Base-by-base conservation (phyloP, 2,113 vertebrate species). In the Acrocephalus arundinaceus region DNA sequence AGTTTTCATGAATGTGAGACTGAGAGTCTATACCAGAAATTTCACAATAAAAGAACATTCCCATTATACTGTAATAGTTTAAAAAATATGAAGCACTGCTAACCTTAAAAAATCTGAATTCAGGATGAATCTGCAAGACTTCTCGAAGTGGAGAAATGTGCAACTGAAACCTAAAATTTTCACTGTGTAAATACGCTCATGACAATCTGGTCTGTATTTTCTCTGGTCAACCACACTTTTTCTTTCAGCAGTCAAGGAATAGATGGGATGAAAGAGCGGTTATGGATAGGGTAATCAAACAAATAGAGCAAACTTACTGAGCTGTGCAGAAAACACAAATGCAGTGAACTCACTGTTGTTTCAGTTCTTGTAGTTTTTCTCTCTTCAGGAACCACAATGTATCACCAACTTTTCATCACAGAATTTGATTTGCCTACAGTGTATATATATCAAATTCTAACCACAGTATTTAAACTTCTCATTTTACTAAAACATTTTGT, bases 1-100 rank as follows among this genome's bases (percentile, higher is more conserved):
- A 45, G 10, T 57, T 70, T 45, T 3, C 8, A 33, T 73, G 54
- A 77, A 80, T 27, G 6, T 73, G 37, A 65, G 14, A 49, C 3
- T 24, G 14, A 46, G 11, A 27, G 3, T 0, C 0, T 35, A 1
- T 22, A 24, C 18, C 13, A 49, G 46, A 74, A 84, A 78, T 75
- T 58, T 67, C 55, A 67, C 7, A 2, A 46, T 49, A 21, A 80
- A 73, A 85, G 18, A 52, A 35, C 0, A 4, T 31, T 74, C 15
- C 8, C 2, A 4, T 51, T 51, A 51, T 46, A 43, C 12, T 51
- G 12, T 35, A 31, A 52, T 27, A 65, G n/a, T 61, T 84, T 65
- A 37, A 81, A 81, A 70, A 96, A 74, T n/a, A 45, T 8, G 16
- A 52, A 91, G 4, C 16, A 57, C 9, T 73, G 11, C 0, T 70